phyloP scores from a whole-genome alignment of 35 echinoderm and acorn worm species.

The Stichopus chloronotus region DNA sequence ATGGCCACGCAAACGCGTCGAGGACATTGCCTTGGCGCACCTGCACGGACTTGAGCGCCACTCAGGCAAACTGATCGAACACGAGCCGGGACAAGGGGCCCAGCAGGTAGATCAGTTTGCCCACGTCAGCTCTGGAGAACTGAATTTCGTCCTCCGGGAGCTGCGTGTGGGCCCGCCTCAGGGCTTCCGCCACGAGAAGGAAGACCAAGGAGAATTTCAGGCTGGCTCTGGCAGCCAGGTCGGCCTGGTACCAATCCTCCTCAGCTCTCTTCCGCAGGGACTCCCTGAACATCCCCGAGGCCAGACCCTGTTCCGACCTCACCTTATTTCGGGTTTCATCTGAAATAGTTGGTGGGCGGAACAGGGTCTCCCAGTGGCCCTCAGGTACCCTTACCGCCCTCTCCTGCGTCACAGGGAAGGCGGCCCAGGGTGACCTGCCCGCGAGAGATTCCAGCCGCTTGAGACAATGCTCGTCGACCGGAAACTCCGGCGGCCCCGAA shows the following conservation, averaged over 20 bases:
- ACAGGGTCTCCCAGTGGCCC: neutral
- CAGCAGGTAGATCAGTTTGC: too few species aligned
- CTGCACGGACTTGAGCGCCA: too few species aligned
- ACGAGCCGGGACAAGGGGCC: too few species aligned
- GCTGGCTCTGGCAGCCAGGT: neutral
- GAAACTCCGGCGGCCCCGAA: neutral
- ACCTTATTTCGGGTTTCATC: neutral
- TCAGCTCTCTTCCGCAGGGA: neutral
- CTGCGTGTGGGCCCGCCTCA: neutral
- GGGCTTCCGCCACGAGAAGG: neutral
- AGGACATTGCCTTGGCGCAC: too few species aligned
- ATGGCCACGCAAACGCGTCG: neutral
- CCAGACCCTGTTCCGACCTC: neutral
- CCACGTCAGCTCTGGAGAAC: too few species aligned
- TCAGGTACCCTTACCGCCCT: neutral
- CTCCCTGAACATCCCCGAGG: neutral
- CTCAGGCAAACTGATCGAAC: too few species aligned
- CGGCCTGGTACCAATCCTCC: constrained; percentile 25
- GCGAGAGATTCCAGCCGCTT: neutral
- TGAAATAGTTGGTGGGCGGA: neutral
- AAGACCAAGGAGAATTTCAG: neutral
- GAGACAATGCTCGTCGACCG: neutral
- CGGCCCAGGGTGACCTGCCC: neutral
- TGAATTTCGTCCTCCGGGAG: neutral
- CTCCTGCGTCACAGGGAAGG: constrained; percentile 1